Percentiles rank a stretch among this genome's conserved stretches.
Conservation (phyloP, 2,888 invertebrate genomes). For the Tridacna gigas region DNA sequence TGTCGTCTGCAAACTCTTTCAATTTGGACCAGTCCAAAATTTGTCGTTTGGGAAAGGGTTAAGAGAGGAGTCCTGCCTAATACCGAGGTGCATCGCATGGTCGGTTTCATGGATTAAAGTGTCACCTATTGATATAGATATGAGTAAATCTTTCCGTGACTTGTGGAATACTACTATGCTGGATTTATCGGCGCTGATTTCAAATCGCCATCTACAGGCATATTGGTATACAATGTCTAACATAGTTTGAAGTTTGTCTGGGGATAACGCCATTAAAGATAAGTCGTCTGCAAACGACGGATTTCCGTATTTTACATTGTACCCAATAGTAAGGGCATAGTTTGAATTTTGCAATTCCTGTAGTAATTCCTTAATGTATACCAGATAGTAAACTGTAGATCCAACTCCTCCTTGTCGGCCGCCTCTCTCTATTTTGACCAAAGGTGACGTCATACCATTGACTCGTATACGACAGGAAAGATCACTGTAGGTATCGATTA, state of each 20-base stretch:
- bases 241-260: background rate
- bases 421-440: conserved; percentile 7
- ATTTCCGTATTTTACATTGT: background rate
- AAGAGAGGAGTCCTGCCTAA: background rate
- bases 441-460: background rate
- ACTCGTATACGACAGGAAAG: background rate
- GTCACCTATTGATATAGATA: background rate
- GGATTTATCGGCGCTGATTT: conserved; percentile 5
- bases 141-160: no score
- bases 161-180: background rate
- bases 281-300: background rate
- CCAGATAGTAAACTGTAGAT: background rate
- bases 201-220: background rate
- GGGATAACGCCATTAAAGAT: background rate
- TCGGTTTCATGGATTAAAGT: background rate
- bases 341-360: background rate
- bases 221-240: background rate
- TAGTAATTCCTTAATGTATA: background rate
- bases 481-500: background rate
- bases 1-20: no score
- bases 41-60: no score
- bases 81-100: background rate
- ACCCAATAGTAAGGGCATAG: background rate
- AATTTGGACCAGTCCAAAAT: no score
- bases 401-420: background rate